Evolutionary conservation across 2,888 invertebrate genomes (phyloP).

Genomic region (Ophion costatus): DNA sequence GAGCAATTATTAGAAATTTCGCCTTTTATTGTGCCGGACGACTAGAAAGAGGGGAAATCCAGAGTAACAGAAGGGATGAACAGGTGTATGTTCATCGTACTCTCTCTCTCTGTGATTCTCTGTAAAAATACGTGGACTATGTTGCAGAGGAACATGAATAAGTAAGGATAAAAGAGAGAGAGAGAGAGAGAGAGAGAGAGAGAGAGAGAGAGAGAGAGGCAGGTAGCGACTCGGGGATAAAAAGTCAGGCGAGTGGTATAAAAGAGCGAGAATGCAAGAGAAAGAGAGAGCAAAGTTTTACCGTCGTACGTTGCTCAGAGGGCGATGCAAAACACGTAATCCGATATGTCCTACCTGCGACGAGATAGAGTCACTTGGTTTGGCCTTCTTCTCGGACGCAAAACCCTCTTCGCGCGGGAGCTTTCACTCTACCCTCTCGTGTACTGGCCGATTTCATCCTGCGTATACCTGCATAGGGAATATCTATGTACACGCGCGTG

Average conservation of each 20-base stretch:
- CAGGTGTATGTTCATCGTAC: neutral
- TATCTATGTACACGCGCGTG: conserved; percentile 1
- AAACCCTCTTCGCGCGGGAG: conserved; percentile 48
- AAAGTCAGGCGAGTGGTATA: neutral
- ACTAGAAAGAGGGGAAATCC: conserved; percentile 6
- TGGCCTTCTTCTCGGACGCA: conserved; percentile 58
- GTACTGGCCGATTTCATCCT: conserved; percentile 19
- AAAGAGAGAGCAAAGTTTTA: conserved; percentile 40
- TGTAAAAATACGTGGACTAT: neutral
- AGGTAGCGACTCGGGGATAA: neutral
- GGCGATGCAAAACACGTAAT: conserved; percentile 78
- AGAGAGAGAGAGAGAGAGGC: too few species aligned
- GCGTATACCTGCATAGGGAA: conserved; percentile 25
- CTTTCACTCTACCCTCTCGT: conserved; percentile 45
- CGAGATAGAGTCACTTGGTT: conserved; percentile 80
- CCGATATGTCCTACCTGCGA: conserved; percentile 79
- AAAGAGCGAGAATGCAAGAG: conserved; percentile 12
- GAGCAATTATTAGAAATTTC: conserved; percentile 49
- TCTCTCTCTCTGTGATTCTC: too few species aligned
- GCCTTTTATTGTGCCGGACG: conserved; percentile 18
- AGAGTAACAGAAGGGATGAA: conserved; percentile 8
- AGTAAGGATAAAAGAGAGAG: conserved; percentile 13
- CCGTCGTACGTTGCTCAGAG: conserved; percentile 44
- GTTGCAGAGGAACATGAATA: neutral
- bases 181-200: conserved; percentile 2